Conservation (phyloP, 2,888 invertebrate genomes). For the Acheta domesticus region DNA sequence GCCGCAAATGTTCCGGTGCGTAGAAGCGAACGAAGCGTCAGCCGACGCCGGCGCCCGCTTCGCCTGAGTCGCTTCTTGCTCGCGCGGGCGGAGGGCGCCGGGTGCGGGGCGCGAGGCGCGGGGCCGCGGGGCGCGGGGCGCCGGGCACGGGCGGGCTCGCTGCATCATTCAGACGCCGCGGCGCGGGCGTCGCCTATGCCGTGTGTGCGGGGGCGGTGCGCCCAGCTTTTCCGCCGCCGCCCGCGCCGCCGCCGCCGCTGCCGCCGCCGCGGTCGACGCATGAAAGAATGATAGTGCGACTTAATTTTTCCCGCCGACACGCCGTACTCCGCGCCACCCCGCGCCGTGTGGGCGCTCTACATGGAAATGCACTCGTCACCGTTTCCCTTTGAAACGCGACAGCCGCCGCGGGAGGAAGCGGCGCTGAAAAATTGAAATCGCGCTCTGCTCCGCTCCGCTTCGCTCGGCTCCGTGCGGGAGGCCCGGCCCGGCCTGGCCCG, state of each 20-base stretch:
- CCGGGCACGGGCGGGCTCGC: no score
- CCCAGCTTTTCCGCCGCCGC: not conserved
- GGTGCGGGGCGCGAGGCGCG: no score
- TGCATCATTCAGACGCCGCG: not conserved
- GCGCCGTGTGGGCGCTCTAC: not conserved
- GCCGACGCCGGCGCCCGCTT: no score
- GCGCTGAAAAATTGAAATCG: not conserved
- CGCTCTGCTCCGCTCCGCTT: not conserved
- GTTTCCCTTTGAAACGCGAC: slow-evolving; percentile 9
- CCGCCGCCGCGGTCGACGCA: not conserved
- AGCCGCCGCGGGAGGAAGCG: not conserved
- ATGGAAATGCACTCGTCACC: slow-evolving; percentile 6
- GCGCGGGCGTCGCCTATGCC: not conserved
- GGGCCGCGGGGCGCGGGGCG: no score
- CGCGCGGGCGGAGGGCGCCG: no score
- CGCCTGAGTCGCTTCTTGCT: no score
- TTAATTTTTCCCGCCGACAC: slow-evolving; percentile 5
- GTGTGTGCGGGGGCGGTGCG: not conserved
- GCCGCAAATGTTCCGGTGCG: no score
- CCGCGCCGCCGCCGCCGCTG: no score
- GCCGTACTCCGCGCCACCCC: not conserved
- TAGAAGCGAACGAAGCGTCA: no score
- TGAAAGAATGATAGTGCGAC: slow-evolving; percentile 6
- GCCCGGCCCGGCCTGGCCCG: not conserved
- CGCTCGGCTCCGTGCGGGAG: not conserved